Evolutionary conservation across 2,797 vertebrate species (phyloP).

Genomic region (Erethizon dorsatum): DNA sequence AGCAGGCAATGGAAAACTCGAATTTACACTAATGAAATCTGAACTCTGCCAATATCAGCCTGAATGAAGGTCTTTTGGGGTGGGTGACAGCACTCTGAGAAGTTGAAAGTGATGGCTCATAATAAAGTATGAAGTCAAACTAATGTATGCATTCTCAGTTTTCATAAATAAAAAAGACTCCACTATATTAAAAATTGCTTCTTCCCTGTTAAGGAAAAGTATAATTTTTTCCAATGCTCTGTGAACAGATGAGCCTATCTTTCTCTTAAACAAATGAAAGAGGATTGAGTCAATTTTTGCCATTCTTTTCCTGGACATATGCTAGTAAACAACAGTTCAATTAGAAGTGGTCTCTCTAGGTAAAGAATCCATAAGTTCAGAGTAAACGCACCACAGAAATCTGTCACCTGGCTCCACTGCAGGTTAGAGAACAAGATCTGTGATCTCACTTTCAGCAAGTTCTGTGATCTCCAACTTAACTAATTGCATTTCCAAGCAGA

Average conservation of each 20-base stretch:
- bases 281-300: not conserved
- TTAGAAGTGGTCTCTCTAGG: not conserved
- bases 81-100: slow-evolving; percentile 62
- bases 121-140: slow-evolving; percentile 57
- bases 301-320: not conserved
- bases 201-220: slow-evolving; percentile 49
- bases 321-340: not conserved
- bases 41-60: slow-evolving; percentile 71
- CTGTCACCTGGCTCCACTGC: not conserved
- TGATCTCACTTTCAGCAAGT: slow-evolving; percentile 49
- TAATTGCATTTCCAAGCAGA: not conserved
- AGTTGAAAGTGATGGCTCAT: slow-evolving; percentile 66
- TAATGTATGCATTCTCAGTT: slow-evolving; percentile 56
- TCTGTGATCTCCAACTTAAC: not conserved
- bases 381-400: not conserved
- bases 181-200: slow-evolving; percentile 9
- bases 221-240: slow-evolving; percentile 12
- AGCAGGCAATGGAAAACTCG: slow-evolving; percentile 73
- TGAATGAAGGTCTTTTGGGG: not conserved
- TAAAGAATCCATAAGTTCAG: slow-evolving; percentile 24
- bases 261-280: slow-evolving; percentile 46
- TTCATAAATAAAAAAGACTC: not conserved
- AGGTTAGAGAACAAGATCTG: not conserved
- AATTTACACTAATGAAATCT: slow-evolving; percentile 78
- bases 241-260: slow-evolving; percentile 24